Base-by-base conservation (phyloP, 2,797 vertebrate genomes). In the Loris lydekkerianus region DNA sequence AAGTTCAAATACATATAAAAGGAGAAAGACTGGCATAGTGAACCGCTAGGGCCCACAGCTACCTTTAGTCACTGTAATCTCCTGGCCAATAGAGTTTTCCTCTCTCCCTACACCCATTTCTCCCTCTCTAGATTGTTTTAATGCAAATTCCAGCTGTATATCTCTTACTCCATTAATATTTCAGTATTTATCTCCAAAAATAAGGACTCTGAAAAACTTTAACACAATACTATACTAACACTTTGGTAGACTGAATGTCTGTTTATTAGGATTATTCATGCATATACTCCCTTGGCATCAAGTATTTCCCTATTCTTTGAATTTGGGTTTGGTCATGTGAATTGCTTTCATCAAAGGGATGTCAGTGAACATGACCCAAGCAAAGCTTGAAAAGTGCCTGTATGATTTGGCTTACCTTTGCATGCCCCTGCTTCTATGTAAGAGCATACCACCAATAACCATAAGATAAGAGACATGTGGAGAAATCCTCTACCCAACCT, bases 1-100 rank as follows among this genome's bases (percentile, higher is more conserved):
- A 95, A 49, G 10, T 80, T 91, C 60, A 83, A 93, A 67, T 27
- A 46, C 29, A 87, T 20, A 49, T 13, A 89, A 58, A 89, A 91
- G 78, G 60, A 83, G 17, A 91, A 78, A 75, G n/a, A 81, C 53
- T 43, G 7, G 7, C 40, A 4, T 58, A 86, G 46, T 23, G 29
- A 83, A 60, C 0, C 1, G 21, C 13, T 60, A 14, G 14, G 23
- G 65, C 29, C 21, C 53, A 78, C 6, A 46, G 1, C 7, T 25
- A 40, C 6, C 25, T 94, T 94, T 25, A 72, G 17, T 73, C 17
- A 76, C 63, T 31, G 60, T 1, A 31, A 6, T 70, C 27, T 78
- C 15, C 46, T 10, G 63, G 61, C 17, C 67, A 93, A 2, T 37
- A 80, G 53, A 14, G 69, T 94, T 82, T 78, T 70, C 31, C 21